Evolutionary conservation across 2,888 invertebrate genomes (phyloP), one percentile per base, ranked within the genome.

Genomic region (Smittia aterrima): DNA sequence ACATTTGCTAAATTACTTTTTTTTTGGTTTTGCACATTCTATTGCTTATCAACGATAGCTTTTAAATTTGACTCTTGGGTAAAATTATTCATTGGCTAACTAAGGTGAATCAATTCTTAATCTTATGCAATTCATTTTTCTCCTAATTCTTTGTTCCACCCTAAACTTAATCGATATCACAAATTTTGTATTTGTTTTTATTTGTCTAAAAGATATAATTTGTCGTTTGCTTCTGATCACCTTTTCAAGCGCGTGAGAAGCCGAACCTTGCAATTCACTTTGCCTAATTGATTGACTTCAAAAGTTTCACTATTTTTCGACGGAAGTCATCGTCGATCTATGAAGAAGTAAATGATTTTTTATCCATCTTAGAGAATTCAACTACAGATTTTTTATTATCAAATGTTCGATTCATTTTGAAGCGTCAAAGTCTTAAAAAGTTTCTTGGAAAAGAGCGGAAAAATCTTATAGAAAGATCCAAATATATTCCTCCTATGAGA

Each of bases 401-500:
- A 16, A 47, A 47, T 47, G n/a, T 47, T 47, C 16, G 13, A 47
- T 47, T 47, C 47, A 13, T 47, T 2, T n/a, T 47, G 22, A 58
- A 58, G 58, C 58, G 47, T 58, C 58, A 20, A 58, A 58, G 58
- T 58, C 47, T 47, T 58, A 13, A 7, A 58, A 58, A 58, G 20
- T 58, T 58, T 22, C 58, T 22, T 58, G 64, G 27, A 64, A 64
- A 58, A 58, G 7, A 27, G 1, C 20, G 58, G 58, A 58, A 58
- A 58, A 58, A 47, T 6, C 9, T 47, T 16, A 13, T 2, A 47
- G 32, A 58, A 22, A 18, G 58, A 20, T 47, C 47, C 53, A 54
- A 27, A 54, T 54, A 11, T 47, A 72, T n/a, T n/a, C n/a, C 32
- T 62, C 72, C 72, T 72, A 72, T 18, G 72, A 72, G 38, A 72